phyloP scores from a whole-genome alignment of 2,888 invertebrate species.

The Amblyteles armatorius region DNA sequence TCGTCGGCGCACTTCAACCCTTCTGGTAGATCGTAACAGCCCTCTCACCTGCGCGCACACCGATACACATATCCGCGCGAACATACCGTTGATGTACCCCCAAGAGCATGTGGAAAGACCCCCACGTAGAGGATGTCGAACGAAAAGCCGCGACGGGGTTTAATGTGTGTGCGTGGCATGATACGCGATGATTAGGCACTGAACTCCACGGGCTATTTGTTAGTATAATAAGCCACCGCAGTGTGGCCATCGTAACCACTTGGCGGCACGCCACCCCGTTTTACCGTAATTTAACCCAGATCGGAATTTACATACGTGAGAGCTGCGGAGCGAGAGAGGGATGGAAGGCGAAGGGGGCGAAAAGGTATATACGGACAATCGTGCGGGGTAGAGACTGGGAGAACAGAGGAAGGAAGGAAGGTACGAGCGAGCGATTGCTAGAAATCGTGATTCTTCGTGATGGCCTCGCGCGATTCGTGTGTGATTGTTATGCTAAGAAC shows the following conservation, averaged over 20 bases:
- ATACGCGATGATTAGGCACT: slow-evolving; percentile 84
- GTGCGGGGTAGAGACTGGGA: slow-evolving; percentile 16
- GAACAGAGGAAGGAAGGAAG: slow-evolving; percentile 46
- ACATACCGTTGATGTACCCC: slow-evolving; percentile 21
- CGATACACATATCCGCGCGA: neutral
- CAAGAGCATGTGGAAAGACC: slow-evolving; percentile 40
- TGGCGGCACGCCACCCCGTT: slow-evolving; percentile 83
- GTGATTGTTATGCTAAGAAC: slow-evolving; percentile 71
- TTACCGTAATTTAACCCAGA: slow-evolving; percentile 84
- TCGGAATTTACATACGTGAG: slow-evolving; percentile 82
- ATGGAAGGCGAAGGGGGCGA: slow-evolving; percentile 52
- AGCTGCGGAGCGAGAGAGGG: slow-evolving; percentile 69
- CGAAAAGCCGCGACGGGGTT: slow-evolving; percentile 44
- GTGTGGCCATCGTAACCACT: slow-evolving; percentile 84
- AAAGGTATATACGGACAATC: slow-evolving; percentile 19
- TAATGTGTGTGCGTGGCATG: slow-evolving; percentile 79
- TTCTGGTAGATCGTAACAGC: slow-evolving; percentile 1
- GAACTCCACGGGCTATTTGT: slow-evolving; percentile 84
- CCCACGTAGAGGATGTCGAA: slow-evolving; percentile 3
- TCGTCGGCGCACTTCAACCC: slow-evolving; percentile 37
- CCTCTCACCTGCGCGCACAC: slow-evolving; percentile 37
- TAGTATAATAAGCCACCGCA: slow-evolving; percentile 84
- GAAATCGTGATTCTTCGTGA: slow-evolving; percentile 68
- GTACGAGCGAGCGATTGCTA: slow-evolving; percentile 60
- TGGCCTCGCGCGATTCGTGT: slow-evolving; percentile 55